A percentile compares a stretch with the other conserved stretches of the same genome.
Conservation (phyloP, 2,888 invertebrate species). For the Actias luna region DNA sequence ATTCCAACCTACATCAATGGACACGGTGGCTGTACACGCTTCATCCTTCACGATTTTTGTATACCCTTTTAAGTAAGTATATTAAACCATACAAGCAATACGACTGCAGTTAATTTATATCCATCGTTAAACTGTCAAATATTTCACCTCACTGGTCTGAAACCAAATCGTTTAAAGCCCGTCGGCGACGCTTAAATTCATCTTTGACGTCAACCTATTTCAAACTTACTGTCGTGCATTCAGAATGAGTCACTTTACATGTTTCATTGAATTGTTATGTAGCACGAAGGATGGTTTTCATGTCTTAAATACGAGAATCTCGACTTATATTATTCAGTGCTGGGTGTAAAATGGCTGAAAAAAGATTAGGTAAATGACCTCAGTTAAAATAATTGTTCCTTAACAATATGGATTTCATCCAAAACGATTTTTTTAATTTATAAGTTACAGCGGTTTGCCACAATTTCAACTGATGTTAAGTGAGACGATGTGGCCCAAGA, state of each 20-base stretch:
- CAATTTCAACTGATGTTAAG: no score
- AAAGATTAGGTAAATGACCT: not conserved
- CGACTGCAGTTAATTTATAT: conserved; percentile 6
- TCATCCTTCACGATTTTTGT: not conserved
- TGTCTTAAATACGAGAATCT: not conserved
- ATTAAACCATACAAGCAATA: not conserved
- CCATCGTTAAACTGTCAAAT: conserved; percentile 7
- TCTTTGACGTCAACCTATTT: conserved; percentile 5
- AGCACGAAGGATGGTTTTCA: not conserved
- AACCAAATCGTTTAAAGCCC: conserved; percentile 10
- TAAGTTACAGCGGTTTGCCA: no score
- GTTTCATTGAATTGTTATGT: conserved; percentile 2
- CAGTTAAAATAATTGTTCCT: not conserved
- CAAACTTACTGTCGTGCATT: not conserved
- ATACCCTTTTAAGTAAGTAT: not conserved
- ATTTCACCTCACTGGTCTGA: conserved; percentile 9
- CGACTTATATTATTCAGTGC: not conserved
- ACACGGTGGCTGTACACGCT: no score
- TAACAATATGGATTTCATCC: not conserved
- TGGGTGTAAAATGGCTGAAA: not conserved
- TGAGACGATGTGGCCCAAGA: no score
- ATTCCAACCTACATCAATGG: no score
- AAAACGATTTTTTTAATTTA: not conserved
- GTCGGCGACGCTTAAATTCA: conserved; percentile 1
- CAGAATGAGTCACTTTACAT: conserved; percentile 2